Conservation (phyloP, 53 echinoderm and acorn worm genomes). For the Echinarachnius parma region DNA sequence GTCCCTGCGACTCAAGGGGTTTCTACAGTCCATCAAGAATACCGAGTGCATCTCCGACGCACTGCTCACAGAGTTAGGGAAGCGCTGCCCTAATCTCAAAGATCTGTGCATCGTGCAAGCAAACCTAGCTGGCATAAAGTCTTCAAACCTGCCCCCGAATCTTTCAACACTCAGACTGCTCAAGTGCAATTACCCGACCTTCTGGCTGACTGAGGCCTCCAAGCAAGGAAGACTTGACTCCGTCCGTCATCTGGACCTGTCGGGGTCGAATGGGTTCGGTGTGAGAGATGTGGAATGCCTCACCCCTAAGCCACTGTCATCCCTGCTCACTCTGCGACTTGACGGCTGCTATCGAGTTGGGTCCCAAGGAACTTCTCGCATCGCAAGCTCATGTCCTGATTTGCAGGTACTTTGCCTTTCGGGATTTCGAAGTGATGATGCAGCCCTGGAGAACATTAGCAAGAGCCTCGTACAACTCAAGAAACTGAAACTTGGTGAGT, state of each 20-base stretch:
- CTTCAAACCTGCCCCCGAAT: conserved; percentile 29
- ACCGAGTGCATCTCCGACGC: conserved; percentile 65
- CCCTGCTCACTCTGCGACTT: background rate
- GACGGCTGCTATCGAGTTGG: background rate
- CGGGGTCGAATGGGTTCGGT: conserved; percentile 38
- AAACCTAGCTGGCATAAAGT: conserved; percentile 38
- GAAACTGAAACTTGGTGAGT: too few relatives aligned
- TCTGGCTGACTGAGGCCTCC: conserved; percentile 45
- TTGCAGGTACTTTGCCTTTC: background rate
- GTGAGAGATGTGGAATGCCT: conserved; percentile 40
- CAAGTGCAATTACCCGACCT: conserved; percentile 19
- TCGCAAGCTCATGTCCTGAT: background rate
- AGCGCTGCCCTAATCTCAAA: conserved; percentile 53
- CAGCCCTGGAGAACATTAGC: background rate
- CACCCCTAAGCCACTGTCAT: background rate
- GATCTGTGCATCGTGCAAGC: conserved; percentile 45
- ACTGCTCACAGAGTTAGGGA: conserved; percentile 36
- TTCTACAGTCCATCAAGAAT: conserved; percentile 51
- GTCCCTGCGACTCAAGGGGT: conserved; percentile 45
- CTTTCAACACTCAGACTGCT: conserved; percentile 39
- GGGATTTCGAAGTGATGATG: background rate
- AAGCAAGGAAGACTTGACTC: conserved; percentile 15
- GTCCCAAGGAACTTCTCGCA: background rate
- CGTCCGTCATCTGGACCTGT: conserved; percentile 37
- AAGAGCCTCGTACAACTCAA: too few relatives aligned